Evolutionary conservation across 2,888 invertebrate species (phyloP).

Genomic region (Mycogona germanica): DNA sequence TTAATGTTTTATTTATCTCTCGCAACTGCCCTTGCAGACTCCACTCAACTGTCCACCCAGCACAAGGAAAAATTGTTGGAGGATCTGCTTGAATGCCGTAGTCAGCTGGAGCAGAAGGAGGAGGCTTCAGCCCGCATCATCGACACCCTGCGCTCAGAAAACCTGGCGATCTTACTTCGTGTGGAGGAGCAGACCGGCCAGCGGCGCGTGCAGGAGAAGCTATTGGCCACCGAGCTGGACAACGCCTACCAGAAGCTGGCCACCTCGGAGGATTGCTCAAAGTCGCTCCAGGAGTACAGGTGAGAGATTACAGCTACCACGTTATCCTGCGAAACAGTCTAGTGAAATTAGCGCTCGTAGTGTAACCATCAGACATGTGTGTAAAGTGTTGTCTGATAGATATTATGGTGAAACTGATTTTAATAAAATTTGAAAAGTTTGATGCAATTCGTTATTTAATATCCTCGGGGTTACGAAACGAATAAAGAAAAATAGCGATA

Average conservation of each 20-base stretch:
- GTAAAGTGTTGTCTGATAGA: too few relatives aligned
- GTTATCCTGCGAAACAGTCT: too few relatives aligned
- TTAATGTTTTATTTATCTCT: not conserved
- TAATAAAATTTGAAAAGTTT: too few relatives aligned
- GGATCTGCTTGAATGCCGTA: not conserved
- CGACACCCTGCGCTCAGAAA: slow-evolving; percentile 4
- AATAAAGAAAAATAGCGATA: not conserved
- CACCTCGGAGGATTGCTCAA: slow-evolving; percentile 9
- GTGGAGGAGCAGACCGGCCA: slow-evolving; percentile 4
- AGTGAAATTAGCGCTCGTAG: too few relatives aligned
- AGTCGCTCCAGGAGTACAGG: slow-evolving; percentile 11
- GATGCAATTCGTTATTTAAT: not conserved
- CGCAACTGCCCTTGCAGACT: not conserved
- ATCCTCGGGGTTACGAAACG: not conserved
- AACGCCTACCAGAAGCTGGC: slow-evolving; percentile 11
- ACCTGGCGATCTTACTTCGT: not conserved
- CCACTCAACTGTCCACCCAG: not conserved
- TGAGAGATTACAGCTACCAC: too few relatives aligned
- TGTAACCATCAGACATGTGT: too few relatives aligned
- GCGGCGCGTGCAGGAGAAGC: not conserved
- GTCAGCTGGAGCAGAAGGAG: slow-evolving; percentile 4
- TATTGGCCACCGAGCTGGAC: slow-evolving; percentile 6
- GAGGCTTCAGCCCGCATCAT: not conserved
- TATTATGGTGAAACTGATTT: too few relatives aligned
- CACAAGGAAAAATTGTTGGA: not conserved